These are phyloP conservation scores for Malachius bipustulatus DNA, from an alignment of 2,888 invertebrate genomes.

Conservation along the genomic window DNA sequence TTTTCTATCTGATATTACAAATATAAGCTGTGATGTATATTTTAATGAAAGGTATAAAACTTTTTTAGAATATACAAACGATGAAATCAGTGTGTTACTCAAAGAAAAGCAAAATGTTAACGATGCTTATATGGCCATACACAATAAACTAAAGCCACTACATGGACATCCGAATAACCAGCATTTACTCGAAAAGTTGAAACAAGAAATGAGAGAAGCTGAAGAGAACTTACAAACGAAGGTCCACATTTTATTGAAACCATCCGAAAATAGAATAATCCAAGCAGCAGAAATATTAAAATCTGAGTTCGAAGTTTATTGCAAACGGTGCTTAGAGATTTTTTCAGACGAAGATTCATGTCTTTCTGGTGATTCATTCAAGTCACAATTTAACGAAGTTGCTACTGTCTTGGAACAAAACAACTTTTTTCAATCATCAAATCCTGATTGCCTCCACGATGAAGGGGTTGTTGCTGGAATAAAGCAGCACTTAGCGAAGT, in stretches of 20 bases:
- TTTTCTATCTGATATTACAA: slow-evolving; percentile 2
- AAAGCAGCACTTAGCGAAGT: too few species aligned
- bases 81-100: slow-evolving; percentile 6
- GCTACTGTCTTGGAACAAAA: too few species aligned
- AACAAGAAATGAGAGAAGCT: slow-evolving; percentile 18
- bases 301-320: too few species aligned
- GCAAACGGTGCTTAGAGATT: too few species aligned
- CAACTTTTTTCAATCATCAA: too few species aligned
- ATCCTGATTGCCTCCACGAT: too few species aligned
- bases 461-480: too few species aligned
- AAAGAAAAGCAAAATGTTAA: slow-evolving; percentile 14
- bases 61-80: slow-evolving; percentile 7
- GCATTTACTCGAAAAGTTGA: slow-evolving; percentile 22
- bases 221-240: too few species aligned
- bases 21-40: slow-evolving; percentile 1
- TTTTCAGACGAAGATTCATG: too few species aligned
- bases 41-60: slow-evolving; percentile 6
- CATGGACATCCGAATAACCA: slow-evolving; percentile 28
- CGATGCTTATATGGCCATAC: slow-evolving; percentile 16
- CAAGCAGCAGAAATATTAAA: neutral
- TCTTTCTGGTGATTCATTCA: too few species aligned
- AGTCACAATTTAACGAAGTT: too few species aligned
- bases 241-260: neutral
- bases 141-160: slow-evolving; percentile 26
- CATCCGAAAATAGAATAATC: neutral